Evolutionary conservation across 2,113 vertebrate genomes (phyloP).

Genomic region (Gymnorhina tibicen): DNA sequence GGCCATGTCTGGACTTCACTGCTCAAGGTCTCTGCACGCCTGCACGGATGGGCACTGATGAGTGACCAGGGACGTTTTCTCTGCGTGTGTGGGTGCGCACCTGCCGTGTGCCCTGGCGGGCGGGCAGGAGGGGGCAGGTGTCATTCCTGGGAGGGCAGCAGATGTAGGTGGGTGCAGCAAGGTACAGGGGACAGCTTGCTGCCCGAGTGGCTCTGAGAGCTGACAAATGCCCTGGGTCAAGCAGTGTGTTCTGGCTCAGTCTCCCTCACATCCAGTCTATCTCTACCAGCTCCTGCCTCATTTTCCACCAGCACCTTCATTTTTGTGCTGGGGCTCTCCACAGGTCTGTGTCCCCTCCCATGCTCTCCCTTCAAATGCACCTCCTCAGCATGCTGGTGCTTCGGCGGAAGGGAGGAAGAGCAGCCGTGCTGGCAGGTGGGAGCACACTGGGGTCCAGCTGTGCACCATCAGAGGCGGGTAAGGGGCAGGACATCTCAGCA

Average conservation of each 20-base stretch:
- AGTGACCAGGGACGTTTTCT: not conserved
- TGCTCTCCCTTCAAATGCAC: not conserved
- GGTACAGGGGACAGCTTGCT: not conserved
- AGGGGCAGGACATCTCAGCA: not conserved
- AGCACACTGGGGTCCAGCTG: fast-evolving
- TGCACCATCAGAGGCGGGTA: not conserved
- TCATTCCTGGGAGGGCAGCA: not conserved
- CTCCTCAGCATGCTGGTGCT: not conserved
- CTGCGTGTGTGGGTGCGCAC: not conserved
- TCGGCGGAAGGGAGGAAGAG: not conserved
- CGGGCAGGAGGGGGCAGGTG: fast-evolving
- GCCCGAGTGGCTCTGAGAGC: not conserved
- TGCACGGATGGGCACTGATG: fast-evolving
- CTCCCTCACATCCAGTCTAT: not conserved
- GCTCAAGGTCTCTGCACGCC: not conserved
- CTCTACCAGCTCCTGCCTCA: not conserved
- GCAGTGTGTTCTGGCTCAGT: not conserved
- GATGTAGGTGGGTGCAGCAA: fast-evolving
- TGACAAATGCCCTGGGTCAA: not conserved
- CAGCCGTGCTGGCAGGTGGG: not conserved
- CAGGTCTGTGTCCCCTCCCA: not conserved
- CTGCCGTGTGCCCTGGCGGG: fast-evolving
- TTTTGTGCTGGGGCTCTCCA: not conserved
- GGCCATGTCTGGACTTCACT: not conserved
- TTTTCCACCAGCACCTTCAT: not conserved